Conservation (phyloP, 2,797 vertebrate species). For the Xenops minutus region DNA sequence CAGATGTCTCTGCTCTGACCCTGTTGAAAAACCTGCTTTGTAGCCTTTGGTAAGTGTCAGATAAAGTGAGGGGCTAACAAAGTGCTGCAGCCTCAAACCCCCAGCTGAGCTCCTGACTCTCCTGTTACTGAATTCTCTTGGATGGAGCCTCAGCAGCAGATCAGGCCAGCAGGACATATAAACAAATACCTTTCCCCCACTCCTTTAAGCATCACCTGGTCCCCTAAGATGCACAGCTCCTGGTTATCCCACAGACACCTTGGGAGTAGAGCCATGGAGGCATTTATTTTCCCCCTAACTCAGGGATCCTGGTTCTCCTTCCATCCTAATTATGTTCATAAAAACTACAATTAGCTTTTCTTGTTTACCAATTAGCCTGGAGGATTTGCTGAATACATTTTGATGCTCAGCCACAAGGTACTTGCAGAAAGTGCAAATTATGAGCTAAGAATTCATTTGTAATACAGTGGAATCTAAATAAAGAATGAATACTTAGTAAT, state of each 20-base stretch:
- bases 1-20: neutral
- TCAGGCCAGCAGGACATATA: neutral
- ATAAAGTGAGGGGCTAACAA: neutral
- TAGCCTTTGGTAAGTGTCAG: neutral
- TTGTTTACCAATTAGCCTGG: slow-evolving; percentile 54
- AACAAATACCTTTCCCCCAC: neutral
- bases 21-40: neutral
- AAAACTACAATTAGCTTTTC: slow-evolving; percentile 54
- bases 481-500: slow-evolving; percentile 32
- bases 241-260: neutral
- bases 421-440: slow-evolving; percentile 56
- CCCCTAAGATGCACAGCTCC: neutral
- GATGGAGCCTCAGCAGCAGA: neutral
- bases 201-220: neutral
- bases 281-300: neutral
- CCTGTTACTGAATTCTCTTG: neutral
- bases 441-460: slow-evolving; percentile 49
- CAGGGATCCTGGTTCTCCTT: neutral
- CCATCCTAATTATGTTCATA: neutral
- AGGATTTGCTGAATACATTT: slow-evolving; percentile 53
- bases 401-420: slow-evolving; percentile 43
- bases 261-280: neutral
- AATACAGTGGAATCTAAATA: slow-evolving; percentile 13
- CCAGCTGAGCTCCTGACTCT: neutral
- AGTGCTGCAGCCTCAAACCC: neutral